A percentile compares a stretch with the other conserved stretches of the same genome.
Evolutionary conservation across 37 sponge, comb jelly and placozoan species (phyloP).

Genomic region (Chondrosia reniformis): DNA sequence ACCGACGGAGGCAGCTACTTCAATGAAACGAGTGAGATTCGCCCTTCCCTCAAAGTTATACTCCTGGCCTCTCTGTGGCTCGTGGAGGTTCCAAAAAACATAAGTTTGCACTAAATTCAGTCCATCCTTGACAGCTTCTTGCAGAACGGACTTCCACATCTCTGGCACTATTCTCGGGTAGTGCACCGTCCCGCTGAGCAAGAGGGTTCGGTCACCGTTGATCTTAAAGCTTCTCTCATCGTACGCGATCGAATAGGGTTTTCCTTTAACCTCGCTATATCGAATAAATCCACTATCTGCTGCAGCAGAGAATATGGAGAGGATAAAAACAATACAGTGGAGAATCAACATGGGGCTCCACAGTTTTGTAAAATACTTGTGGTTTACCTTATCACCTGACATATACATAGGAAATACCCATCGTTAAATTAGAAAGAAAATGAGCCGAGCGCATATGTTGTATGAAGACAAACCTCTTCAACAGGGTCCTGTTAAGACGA

Average conservation of each 20-base stretch:
- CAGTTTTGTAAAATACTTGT: too few relatives aligned
- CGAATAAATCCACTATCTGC: not conserved
- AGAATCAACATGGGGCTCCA: too few relatives aligned
- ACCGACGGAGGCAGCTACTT: slow-evolving; percentile 25
- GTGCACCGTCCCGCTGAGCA: slow-evolving; percentile 48
- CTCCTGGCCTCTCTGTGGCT: slow-evolving; percentile 21
- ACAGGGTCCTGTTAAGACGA: slow-evolving; percentile 45
- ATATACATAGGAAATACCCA: too few relatives aligned
- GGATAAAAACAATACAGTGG: not conserved
- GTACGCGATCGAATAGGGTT: slow-evolving; percentile 28
- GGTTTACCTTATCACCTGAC: too few relatives aligned
- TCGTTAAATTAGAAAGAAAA: too few relatives aligned
- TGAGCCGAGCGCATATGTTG: slow-evolving; percentile 85
- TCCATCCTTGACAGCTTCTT: slow-evolving; percentile 30
- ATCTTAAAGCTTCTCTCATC: slow-evolving; percentile 43
- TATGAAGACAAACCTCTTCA: slow-evolving; percentile 64
- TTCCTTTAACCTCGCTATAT: slow-evolving; percentile 24
- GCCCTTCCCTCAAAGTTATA: slow-evolving; percentile 31
- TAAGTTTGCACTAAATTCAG: slow-evolving; percentile 48
- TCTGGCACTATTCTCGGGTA: slow-evolving; percentile 38
- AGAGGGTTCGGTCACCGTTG: slow-evolving; percentile 34
- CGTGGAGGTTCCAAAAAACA: slow-evolving; percentile 58
- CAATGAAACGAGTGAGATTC: slow-evolving; percentile 27
- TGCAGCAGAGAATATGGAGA: not conserved
- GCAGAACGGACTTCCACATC: slow-evolving; percentile 30